These are phyloP conservation scores for Hirtodrosophila trivittata DNA, from an alignment of 2,888 invertebrate genomes.

Conservation along the genomic window DNA sequence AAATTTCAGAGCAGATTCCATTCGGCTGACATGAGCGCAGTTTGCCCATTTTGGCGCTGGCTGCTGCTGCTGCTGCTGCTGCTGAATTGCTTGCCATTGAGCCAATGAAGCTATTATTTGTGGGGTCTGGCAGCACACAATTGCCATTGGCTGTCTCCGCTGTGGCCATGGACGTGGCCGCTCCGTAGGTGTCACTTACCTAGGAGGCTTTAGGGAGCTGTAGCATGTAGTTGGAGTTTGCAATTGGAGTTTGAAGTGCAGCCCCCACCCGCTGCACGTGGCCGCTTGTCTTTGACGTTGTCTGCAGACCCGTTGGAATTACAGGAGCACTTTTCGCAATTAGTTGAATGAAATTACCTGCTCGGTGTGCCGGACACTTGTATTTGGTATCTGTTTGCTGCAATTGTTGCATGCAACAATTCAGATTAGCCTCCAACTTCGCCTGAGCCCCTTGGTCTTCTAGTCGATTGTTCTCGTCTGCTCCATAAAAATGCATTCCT, in stretches of 20 bases:
- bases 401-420: conserved; percentile 81
- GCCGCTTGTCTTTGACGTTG: conserved; percentile 69
- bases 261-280: conserved; percentile 59
- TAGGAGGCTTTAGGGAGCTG: conserved; percentile 32
- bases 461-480: conserved; percentile 64
- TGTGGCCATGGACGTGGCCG: conserved; percentile 12
- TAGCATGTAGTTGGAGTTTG: conserved; percentile 7
- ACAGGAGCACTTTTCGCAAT: conserved; percentile 82
- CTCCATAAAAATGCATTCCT: conserved; percentile 71
- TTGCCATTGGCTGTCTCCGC: conserved; percentile 42
- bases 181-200: conserved; percentile 74
- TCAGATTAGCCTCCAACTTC: conserved; percentile 66
- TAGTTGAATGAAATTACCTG: conserved; percentile 78
- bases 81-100: conserved; percentile 24
- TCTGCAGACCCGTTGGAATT: conserved; percentile 64
- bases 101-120: conserved; percentile 79
- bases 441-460: conserved; percentile 22
- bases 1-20: conserved; percentile 76
- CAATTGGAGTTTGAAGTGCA: conserved; percentile 9
- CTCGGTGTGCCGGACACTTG: conserved; percentile 58
- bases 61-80: conserved; percentile 33
- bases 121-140: conserved; percentile 54
- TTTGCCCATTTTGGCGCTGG: conserved; percentile 56
- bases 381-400: conserved; percentile 34
- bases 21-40: conserved; percentile 47